Evolutionary conservation across 2,797 vertebrate species (phyloP).

Genomic region (Schizopygopsis pylzovi): DNA sequence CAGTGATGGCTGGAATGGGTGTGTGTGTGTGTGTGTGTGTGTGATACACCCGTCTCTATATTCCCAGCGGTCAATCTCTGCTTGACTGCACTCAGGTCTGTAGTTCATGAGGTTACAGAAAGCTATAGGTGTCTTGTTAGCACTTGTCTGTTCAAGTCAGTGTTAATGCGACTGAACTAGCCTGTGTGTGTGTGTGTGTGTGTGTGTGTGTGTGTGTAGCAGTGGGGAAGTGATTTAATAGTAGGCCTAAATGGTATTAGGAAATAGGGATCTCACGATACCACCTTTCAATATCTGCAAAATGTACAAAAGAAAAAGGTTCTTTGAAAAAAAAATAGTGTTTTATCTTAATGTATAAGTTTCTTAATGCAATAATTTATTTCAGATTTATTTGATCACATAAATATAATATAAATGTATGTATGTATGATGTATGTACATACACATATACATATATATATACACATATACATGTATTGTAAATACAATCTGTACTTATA

Average conservation of each 20-base stretch:
- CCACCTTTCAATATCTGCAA: not conserved
- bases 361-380: too few species aligned
- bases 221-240: not conserved
- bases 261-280: not conserved
- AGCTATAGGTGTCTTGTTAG: conserved; percentile 29
- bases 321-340: too few species aligned
- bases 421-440: too few species aligned
- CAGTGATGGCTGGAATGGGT: conserved; percentile 25
- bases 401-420: too few species aligned
- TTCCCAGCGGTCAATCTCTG: conserved; percentile 11
- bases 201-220: not conserved
- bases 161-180: not conserved
- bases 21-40: conserved; percentile 14
- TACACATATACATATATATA: too few species aligned
- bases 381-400: too few species aligned
- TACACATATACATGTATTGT: too few species aligned
- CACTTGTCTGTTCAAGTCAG: conserved; percentile 28
- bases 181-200: not conserved
- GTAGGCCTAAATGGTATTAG: not conserved
- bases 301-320: not conserved
- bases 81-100: conserved; percentile 37
- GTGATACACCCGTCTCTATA: conserved; percentile 9
- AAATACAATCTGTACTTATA: too few species aligned
- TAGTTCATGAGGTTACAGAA: conserved; percentile 30
- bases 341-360: too few species aligned